Conservation (phyloP, 1,140 invertebrate species). For the Ceratina australensis region DNA sequence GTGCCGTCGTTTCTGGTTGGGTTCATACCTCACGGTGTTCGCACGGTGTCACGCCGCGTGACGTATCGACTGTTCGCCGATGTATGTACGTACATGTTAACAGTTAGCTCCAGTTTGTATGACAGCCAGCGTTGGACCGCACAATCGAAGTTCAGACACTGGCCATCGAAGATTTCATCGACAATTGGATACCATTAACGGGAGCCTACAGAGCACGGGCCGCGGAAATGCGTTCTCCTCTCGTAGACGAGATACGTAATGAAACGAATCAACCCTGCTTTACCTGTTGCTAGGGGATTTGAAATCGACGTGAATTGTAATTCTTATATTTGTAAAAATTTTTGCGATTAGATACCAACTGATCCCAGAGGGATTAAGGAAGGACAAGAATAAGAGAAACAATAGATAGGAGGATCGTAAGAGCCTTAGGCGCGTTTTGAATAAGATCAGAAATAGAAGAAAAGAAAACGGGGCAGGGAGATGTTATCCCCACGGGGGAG, state of each 20-base stretch:
- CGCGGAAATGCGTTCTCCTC: constrained; percentile 45
- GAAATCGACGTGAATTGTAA: too few species aligned
- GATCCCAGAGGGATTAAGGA: background rate
- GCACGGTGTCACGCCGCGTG: constrained; percentile 63
- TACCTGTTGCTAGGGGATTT: background rate
- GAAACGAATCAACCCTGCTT: constrained; percentile 14
- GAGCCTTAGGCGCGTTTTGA: constrained; percentile 46
- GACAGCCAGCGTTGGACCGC: constrained; percentile 56
- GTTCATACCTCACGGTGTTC: constrained; percentile 61
- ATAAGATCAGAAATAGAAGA: constrained; percentile 60
- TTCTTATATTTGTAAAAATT: background rate
- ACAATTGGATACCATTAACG: constrained; percentile 64
- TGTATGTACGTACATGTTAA: constrained; percentile 64
- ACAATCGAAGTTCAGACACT: constrained; percentile 65
- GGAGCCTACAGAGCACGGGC: constrained; percentile 36
- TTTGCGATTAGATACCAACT: too few species aligned
- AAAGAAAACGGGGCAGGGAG: constrained; percentile 59
- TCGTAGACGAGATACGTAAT: constrained; percentile 54
- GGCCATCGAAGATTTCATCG: constrained; percentile 63
- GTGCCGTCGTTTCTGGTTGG: constrained; percentile 57
- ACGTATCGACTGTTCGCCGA: constrained; percentile 67
- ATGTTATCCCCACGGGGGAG: constrained; percentile 57
- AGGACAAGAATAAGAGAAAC: background rate
- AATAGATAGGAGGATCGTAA: background rate
- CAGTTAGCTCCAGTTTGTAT: constrained; percentile 63